Evolutionary conservation across 2,113 vertebrate genomes (phyloP), one percentile per base, ranked within the genome.

Genomic region (Gobius niger): DNA sequence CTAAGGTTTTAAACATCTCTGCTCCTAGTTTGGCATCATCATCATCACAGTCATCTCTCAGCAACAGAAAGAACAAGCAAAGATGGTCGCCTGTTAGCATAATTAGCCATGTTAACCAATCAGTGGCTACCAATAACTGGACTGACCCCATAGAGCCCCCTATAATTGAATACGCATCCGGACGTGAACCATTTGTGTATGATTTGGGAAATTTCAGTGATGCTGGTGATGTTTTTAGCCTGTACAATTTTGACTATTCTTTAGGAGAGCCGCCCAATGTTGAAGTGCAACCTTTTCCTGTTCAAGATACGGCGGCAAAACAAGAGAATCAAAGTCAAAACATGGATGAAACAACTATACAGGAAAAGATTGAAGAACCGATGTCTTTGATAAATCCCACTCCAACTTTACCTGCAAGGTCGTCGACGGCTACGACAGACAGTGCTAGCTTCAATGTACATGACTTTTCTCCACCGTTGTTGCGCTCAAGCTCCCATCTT

Each of bases 41-140:
- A 0, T 75, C 44, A 0, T 34, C 46, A 1, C 69, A 65, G 1
- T 56, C 75, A 6, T 75, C 65, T 7, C 75, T 89, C 4, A 73
- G 72, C 76, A 90, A 85, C 71, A 87, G 90, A 10, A 92, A 92
- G 73, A 92, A 83, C 62, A 92, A 91, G 9, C 75, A 83, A 0
- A 85, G 50, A 15, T 77, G 76, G 86, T 47, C 54, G 0, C 70
- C 68, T 5, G 19, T 63, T 50, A 82, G 73, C 7, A 34, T 14
- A 10, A 70, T 63, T 6, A 16, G 47, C 18, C 16, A 6, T 1
- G 72, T 76, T 51, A 89, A 80, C 65, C 72, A 60, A 47, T 82
- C 86, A 0, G 16, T 16, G 42, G 7, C 47, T 44, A 5, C 13
- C 12, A n/a, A 61, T 18, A 78, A 87, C 75, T 60, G 52, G 76